Percentiles rank a stretch among this genome's conserved stretches.
phyloP scores from a whole-genome alignment of 2,113 vertebrate genomes.

The Ancistrus triradiatus region DNA sequence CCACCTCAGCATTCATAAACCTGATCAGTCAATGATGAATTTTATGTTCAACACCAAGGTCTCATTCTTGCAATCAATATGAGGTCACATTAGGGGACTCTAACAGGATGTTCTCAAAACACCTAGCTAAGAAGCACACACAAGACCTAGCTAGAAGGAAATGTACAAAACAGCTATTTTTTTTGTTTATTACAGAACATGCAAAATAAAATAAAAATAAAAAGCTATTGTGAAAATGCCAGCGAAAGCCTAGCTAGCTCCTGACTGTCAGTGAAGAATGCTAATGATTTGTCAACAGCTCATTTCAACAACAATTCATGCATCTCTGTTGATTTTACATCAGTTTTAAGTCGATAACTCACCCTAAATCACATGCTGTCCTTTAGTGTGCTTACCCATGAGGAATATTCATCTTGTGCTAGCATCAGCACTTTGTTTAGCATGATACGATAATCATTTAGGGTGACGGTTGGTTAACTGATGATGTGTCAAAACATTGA shows the following conservation, averaged over 20 bases:
- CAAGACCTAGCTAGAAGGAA: no score
- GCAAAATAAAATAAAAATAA: no score
- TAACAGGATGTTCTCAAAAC: conserved; percentile 1
- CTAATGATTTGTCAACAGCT: no score
- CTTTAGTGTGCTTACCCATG: conserved; percentile 3
- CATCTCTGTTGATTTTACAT: conserved; percentile 10
- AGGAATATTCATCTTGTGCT: conserved; percentile 23
- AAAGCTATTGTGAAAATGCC: no score
- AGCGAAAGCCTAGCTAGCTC: no score
- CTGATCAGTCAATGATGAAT: conserved; percentile 43
- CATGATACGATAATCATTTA: conserved; percentile 43
- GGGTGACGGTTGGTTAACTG: conserved; percentile 28
- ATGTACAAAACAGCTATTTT: no score
- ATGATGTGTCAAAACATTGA: conserved; percentile 55
- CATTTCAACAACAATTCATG: no score
- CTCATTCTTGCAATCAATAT: conserved; percentile 38
- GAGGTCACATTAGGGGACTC: background rate
- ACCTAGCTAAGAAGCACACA: background rate
- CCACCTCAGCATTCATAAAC: conserved; percentile 30
- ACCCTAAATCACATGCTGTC: conserved; percentile 2
- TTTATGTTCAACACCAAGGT: conserved; percentile 41
- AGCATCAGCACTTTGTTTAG: conserved; percentile 31
- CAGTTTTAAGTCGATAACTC: conserved; percentile 10
- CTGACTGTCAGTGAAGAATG: no score
- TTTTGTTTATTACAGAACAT: no score